Evolutionary conservation across 2,888 invertebrate species (phyloP).

Genomic region (Helleia helle): DNA sequence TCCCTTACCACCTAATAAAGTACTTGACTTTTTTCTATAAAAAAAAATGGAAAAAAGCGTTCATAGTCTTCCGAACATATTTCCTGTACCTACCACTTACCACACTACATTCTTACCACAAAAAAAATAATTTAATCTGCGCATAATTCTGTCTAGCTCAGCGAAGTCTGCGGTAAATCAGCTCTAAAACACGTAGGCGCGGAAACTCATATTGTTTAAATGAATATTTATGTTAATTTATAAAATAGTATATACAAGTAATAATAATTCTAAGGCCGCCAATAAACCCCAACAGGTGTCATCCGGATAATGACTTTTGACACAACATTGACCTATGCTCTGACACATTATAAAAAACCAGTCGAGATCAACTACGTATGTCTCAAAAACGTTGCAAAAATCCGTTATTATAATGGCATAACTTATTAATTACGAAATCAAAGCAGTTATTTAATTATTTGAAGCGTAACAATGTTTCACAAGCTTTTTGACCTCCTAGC

Average conservation of each 20-base stretch:
- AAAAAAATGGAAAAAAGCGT: too few relatives aligned
- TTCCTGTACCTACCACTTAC: too few relatives aligned
- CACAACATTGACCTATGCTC: conserved; percentile 21
- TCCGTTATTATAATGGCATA: background rate
- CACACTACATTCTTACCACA: too few relatives aligned
- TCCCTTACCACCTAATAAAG: too few relatives aligned
- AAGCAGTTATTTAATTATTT: background rate
- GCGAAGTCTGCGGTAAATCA: too few relatives aligned
- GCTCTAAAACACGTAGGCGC: too few relatives aligned
- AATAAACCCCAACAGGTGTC: conserved; percentile 18
- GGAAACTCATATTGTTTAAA: too few relatives aligned
- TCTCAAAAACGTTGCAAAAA: background rate
- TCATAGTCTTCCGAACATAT: too few relatives aligned
- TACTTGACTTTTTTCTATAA: too few relatives aligned
- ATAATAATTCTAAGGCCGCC: background rate
- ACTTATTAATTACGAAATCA: background rate
- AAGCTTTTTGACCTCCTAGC: background rate
- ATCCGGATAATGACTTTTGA: conserved; percentile 21
- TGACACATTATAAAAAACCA: background rate
- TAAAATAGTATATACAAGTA: background rate
- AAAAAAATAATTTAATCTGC: too few relatives aligned
- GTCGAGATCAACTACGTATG: background rate
- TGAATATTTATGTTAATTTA: background rate
- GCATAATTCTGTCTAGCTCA: too few relatives aligned
- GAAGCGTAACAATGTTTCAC: background rate